These are phyloP conservation scores for Drosophila eugracilis DNA, from an alignment of 1,140 invertebrate genomes.

Conservation along the genomic window DNA sequence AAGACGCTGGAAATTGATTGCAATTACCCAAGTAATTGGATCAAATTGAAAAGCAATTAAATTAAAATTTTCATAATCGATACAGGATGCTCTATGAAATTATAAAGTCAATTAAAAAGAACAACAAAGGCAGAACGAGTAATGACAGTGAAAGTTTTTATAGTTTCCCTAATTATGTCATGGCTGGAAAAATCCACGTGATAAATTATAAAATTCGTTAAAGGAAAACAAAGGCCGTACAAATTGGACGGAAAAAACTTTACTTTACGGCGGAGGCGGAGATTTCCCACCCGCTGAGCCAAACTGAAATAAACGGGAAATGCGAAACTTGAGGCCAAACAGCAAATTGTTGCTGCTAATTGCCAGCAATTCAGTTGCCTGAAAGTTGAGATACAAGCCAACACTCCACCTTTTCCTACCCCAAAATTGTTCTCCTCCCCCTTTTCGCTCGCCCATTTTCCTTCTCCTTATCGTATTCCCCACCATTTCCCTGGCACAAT, in stretches of 20 bases:
- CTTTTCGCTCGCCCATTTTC: too few species aligned
- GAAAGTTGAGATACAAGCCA: constrained; percentile 39
- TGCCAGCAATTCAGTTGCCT: constrained; percentile 70
- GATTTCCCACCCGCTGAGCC: constrained; percentile 12
- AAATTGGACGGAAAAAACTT: constrained; percentile 61
- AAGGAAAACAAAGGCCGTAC: constrained; percentile 34
- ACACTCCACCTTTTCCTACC: constrained; percentile 1
- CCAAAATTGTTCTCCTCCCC: background rate
- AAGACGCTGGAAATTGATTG: background rate
- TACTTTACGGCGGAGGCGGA: constrained; percentile 3
- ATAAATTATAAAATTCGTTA: constrained; percentile 44
- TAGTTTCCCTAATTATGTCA: constrained; percentile 31
- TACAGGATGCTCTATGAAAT: background rate
- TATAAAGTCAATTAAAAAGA: constrained; percentile 2
- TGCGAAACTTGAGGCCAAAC: constrained; percentile 72
- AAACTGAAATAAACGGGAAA: constrained; percentile 32
- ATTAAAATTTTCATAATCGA: constrained; percentile 3
- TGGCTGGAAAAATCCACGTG: constrained; percentile 10
- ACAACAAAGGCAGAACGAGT: background rate
- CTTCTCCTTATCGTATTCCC: background rate
- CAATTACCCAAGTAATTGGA: constrained; percentile 38
- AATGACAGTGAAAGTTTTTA: constrained; percentile 17
- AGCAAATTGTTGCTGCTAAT: constrained; percentile 80
- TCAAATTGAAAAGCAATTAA: constrained; percentile 39
- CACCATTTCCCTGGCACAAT: constrained; percentile 15